Base-by-base conservation (phyloP, 2,113 vertebrate genomes). In the Nothobranchius kuhntae region DNA sequence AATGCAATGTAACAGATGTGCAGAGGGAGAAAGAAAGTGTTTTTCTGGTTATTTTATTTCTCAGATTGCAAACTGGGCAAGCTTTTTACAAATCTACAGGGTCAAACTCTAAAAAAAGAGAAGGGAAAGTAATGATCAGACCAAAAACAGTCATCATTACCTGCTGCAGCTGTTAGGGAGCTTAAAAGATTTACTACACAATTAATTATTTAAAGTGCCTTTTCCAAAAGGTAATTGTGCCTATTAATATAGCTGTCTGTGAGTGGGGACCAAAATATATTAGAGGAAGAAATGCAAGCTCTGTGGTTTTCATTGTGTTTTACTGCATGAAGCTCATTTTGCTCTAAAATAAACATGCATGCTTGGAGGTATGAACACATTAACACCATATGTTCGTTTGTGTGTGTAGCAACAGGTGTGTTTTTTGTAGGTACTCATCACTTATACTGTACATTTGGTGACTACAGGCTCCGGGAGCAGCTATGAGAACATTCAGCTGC, bases 161-260 rank as follows among this genome's bases (percentile, higher is more conserved):
- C 38, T 40, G 21, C 17, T 14, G 40, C 57, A 26, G 57, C n/a
- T 44, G n/a, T 13, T 26, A 26, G 38, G 9, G 38, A 40, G 42
- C 21, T 8, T 17, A 45, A 7, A 26, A 24, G 13, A 45, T 59
- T 59, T 45, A 59, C 40, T 26, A 26, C 57, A 59, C 42, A 59
- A 17, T 45, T 21, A 45, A 24, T 24, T 45, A 45, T 59, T 46
- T 61, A 47, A 14, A 61, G 24, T 30, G 14, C 58, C 7, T 13
- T 35, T 47, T 10, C 24, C 10, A 24, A 61, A 15, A 15, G 13
- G 0, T 61, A 61, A 46, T 47, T 30, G 7, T 26, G n/a, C 7
- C 58, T 15, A 60, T 60, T 60, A 47, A 47, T 61, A 61, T 6
- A 15, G 4, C 8, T 61, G 44, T 47, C 44, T 30, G 42, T 45